phyloP scores from a whole-genome alignment of 2,888 invertebrate genomes.

The Venusia cambrica region DNA sequence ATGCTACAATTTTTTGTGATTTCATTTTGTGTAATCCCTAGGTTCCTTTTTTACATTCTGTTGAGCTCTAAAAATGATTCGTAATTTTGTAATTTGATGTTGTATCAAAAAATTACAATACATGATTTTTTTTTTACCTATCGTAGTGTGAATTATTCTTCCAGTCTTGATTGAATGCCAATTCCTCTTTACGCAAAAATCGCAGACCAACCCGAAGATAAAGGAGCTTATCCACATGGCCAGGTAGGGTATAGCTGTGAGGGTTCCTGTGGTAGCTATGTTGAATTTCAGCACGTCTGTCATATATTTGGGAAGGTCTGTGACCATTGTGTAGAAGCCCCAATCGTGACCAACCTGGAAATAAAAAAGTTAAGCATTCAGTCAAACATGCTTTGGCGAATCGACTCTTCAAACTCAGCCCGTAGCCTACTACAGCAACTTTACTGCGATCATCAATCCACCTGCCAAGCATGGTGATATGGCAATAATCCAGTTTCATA shows the following conservation, averaged over 20 bases:
- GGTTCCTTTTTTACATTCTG: no score
- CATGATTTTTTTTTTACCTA: no score
- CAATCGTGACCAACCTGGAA: conserved; percentile 79
- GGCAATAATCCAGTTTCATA: conserved; percentile 11
- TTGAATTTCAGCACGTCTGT: conserved; percentile 84
- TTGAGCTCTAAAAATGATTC: no score
- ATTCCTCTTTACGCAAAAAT: conserved; percentile 82
- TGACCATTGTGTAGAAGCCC: conserved; percentile 87
- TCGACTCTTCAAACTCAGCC: no score
- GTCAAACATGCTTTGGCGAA: conserved; percentile 1
- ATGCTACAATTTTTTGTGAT: no score
- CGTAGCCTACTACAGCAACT: no score
- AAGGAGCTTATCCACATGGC: conserved; percentile 86
- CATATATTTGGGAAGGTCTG: conserved; percentile 86
- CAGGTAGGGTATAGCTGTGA: conserved; percentile 84
- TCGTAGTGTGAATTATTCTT: conserved; percentile 84
- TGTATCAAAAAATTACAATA: no score
- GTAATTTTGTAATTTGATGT: no score
- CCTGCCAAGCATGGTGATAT: no score
- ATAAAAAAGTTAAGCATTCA: background rate
- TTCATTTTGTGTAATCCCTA: no score
- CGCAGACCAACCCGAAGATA: conserved; percentile 85
- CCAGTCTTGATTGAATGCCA: conserved; percentile 81
- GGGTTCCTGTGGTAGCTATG: conserved; percentile 83
- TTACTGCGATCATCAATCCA: no score